Conservation (phyloP, 2,888 invertebrate genomes). For the Troides oblongomaculatus region DNA sequence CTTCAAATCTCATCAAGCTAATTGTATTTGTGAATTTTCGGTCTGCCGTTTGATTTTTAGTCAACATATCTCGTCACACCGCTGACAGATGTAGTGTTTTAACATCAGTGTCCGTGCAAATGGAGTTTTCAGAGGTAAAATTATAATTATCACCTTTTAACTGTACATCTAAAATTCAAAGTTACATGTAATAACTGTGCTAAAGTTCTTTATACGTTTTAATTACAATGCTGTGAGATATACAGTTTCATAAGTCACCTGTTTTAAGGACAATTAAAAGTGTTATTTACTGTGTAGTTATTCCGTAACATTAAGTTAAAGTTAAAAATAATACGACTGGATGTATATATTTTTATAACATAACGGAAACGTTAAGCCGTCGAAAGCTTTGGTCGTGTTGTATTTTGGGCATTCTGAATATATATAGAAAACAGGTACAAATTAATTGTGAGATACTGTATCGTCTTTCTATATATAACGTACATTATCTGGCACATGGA, state of each 20-base stretch:
- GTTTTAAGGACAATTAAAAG: neutral
- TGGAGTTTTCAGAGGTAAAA: conserved; percentile 38
- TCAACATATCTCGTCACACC: neutral
- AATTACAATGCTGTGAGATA: neutral
- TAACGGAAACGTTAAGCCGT: neutral
- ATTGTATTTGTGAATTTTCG: conserved; percentile 14
- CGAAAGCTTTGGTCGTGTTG: neutral
- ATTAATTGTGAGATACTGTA: neutral
- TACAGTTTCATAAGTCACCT: neutral
- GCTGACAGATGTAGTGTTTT: conserved; percentile 20
- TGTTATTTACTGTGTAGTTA: too few relatives aligned
- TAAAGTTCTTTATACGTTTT: neutral
- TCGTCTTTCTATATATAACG: neutral
- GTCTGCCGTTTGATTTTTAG: conserved; percentile 26
- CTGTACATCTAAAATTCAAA: too few relatives aligned
- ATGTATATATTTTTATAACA: neutral
- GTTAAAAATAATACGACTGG: neutral
- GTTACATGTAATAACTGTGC: too few relatives aligned
- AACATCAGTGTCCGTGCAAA: conserved; percentile 20
- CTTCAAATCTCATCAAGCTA: conserved; percentile 18
- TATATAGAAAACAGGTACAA: conserved; percentile 1
- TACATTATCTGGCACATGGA: neutral
- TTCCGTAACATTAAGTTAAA: too few relatives aligned
- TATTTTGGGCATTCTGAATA: neutral
- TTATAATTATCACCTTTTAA: neutral